Evolutionary conservation across 2,888 invertebrate species (phyloP), one percentile per base, ranked within the genome.

Genomic region (Meiosimyza decipiens): DNA sequence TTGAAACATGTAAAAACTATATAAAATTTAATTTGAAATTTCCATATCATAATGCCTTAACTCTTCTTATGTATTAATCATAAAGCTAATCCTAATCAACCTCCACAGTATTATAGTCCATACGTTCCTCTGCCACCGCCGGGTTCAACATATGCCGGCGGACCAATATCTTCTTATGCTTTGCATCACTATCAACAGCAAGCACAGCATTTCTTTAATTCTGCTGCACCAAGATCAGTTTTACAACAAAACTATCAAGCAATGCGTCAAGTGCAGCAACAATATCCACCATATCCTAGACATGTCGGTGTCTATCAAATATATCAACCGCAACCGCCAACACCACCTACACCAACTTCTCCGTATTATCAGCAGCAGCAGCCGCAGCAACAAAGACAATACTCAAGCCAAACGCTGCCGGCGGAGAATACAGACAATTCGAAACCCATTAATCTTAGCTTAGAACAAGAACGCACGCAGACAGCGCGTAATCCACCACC

Each of bases 211-310:
- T 87, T 85, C 77, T 87, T 88, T 76, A 88, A 88, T 76, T 87
- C 85, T 77, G 87, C 88, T 71, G 87, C 86, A 65, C 83, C 88
- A 54, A 87, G 86, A 76, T 86, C 87, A 18, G 83, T 86, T 75
- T 77, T 87, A 66, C 85, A 85, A 60, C 88, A 87, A 74, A 87
- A 87, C 75, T 87, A 85, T 76, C 85, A 87, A 77, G 83, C 86
- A 7, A 87, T 87, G 82, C 86, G 87, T 18, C 84, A 87, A 76
- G 84, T 87, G 69, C 87, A 87, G 71, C 84, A 85, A 72, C 86
- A 87, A 63, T 87, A 87, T 84, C 87, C 87, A 69, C 87, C 87
- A 65, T 87, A 87, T 82, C 88, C 87, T 1, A 84, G 84, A 75
- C 87, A 87, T 74, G 84, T 87, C 76, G 87, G 87, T 71, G 83